Evolutionary conservation across 2,888 invertebrate genomes (phyloP).

Genomic region (Apotomis turbidana): DNA sequence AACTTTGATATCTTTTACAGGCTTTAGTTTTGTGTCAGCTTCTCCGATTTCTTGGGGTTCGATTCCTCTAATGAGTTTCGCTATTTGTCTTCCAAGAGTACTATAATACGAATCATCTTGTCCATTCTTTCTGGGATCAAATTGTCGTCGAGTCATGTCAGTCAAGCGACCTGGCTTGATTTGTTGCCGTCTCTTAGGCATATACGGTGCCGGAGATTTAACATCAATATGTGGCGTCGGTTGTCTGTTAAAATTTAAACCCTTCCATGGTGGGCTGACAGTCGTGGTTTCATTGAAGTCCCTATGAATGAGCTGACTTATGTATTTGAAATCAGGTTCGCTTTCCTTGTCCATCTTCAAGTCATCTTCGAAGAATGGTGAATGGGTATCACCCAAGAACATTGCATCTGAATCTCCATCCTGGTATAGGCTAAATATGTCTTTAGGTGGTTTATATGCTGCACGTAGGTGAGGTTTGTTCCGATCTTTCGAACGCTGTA

Average conservation of each 20-base stretch:
- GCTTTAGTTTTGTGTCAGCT: conserved; percentile 58
- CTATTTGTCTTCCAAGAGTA: conserved; percentile 73
- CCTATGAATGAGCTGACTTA: conserved; percentile 71
- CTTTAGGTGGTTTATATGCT: conserved; percentile 9
- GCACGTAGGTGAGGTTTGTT: neutral
- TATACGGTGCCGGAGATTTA: neutral
- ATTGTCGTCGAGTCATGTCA: conserved; percentile 34
- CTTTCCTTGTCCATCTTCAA: conserved; percentile 45
- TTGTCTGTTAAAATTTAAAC: conserved; percentile 45
- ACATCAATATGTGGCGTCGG: neutral
- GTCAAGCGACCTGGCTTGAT: conserved; percentile 29
- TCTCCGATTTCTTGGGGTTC: conserved; percentile 57
- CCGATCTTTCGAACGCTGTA: conserved; percentile 1
- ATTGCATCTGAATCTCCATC: conserved; percentile 13
- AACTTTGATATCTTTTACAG: conserved; percentile 45
- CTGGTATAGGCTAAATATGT: conserved; percentile 7
- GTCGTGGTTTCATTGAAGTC: conserved; percentile 55
- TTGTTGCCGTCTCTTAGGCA: neutral
- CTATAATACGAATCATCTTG: conserved; percentile 64
- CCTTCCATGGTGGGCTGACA: conserved; percentile 43
- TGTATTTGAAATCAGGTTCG: conserved; percentile 65
- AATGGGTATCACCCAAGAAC: conserved; percentile 19
- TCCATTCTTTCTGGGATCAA: conserved; percentile 44
- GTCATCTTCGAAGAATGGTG: conserved; percentile 49
- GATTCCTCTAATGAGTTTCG: conserved; percentile 65